Evolutionary conservation across 2,113 vertebrate species (phyloP).

Genomic region (Scomber colias): DNA sequence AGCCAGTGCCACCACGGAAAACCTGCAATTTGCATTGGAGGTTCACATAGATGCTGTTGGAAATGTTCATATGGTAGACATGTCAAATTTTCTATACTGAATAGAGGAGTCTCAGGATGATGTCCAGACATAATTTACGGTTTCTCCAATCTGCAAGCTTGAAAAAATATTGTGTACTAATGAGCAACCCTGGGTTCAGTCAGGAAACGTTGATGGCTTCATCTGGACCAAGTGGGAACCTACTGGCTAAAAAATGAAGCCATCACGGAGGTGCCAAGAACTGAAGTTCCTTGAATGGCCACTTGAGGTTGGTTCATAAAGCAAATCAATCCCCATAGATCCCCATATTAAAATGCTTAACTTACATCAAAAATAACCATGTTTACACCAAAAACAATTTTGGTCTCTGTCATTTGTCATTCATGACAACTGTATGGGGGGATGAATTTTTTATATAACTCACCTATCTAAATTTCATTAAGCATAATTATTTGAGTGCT

Average conservation of each 20-base stretch:
- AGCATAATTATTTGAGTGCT: no score
- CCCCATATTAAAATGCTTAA: no score
- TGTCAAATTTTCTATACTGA: not conserved
- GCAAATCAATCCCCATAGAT: no score
- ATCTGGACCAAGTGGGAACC: not conserved
- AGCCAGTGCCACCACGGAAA: conserved; percentile 75
- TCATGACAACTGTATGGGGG: no score
- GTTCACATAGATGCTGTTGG: conserved; percentile 53
- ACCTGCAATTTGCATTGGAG: conserved; percentile 79
- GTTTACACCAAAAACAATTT: no score
- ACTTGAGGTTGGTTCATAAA: no score
- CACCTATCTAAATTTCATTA: no score
- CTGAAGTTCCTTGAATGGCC: no score
- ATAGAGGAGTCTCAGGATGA: not conserved
- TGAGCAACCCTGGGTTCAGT: conserved; percentile 17
- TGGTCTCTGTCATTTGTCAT: no score
- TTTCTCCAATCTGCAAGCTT: not conserved
- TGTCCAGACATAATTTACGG: not conserved
- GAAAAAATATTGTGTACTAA: conserved; percentile 1
- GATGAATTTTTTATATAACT: no score
- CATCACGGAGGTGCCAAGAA: no score
- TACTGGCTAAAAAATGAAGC: not conserved
- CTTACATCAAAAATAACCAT: no score
- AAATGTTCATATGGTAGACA: conserved; percentile 33
- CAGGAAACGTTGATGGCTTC: conserved; percentile 20